Base-by-base conservation (phyloP, 2,797 vertebrate species). In the Hozukius guyotensis region DNA sequence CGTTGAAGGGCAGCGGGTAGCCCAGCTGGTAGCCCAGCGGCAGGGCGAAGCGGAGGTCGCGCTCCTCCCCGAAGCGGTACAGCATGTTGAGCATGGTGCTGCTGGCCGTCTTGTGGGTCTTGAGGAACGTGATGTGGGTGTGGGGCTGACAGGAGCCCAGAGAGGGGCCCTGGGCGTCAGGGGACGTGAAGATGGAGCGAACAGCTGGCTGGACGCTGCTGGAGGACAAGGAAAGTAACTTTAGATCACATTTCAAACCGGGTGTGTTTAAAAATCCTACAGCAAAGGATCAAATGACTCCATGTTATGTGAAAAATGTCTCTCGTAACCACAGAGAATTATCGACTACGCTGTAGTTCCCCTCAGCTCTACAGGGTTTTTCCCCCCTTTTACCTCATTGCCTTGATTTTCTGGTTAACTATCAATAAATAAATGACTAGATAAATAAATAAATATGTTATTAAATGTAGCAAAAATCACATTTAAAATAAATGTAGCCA, bases 41-140 rank as follows among this genome's bases (percentile, higher is more conserved):
- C 31, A 99, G 94, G 60, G 97, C 98, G 0, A 99, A 98, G 63
- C 66, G 93, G 22, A 99, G 95, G 32, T 90, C 77, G 0, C 86
- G 93, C 8, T 93, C 92, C 49, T 98, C 97, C 22, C 97, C 98
- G 0, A 97, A 98, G 66, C 97, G 97, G 87, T 98, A 98, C 63
- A 99, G 95, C 80, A 99, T 92, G 92, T 97, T 99, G 72, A 98
- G 95, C 62, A 99, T 94, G 0, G 97, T 98, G 95, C 97, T 98
- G 95, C 97, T 97, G 27, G 97, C 98, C 0, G 98, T 98, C 93
- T 99, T 99, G 94, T 98, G 97, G 2, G 97, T 98, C 96, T 99
- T 99, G 76, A 99, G 92, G 90, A 98, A 98, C 90, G 98, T 96
- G 73, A 98, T 90, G 79, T 96, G 97, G 20, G 90, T 94, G 70